Base-by-base conservation (phyloP, 2,797 vertebrate genomes). In the Coracias cyanogaster region DNA sequence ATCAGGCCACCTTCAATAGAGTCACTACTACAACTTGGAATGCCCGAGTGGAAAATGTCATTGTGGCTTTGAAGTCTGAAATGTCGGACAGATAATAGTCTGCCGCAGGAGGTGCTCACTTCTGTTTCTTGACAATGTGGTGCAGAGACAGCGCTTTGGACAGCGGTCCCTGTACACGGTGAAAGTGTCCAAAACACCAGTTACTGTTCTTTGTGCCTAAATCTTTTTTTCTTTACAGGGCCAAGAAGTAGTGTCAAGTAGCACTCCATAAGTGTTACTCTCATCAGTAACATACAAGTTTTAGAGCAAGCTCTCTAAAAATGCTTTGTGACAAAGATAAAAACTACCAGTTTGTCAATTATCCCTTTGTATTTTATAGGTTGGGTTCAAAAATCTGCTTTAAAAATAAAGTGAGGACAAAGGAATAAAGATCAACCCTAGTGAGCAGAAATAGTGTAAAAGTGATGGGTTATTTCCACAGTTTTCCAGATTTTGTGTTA, bases 101-200 rank as follows among this genome's bases (percentile, higher is more conserved):
- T 37, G 9, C 17, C 54, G 33, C 62, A 57, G 83, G 87, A 91
- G 31, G 5, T 28, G 10, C 64, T 85, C 72, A 16, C 17, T 33
- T 35, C 9, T 3, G 19, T 43, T 85, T 86, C 54, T 69, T 6
- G 5, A 83, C 31, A 45, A 79, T 19, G 19, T 12, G 21, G 61
- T 55, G 60, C 22, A 52, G 6, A n/a, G 18, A 18, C 18, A 79
- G 25, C 41, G 29, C 25, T 82, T 61, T 78, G n/a, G 87, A 7
- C n/a, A 45, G 25, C 11, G 5, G 28, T 48, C 20, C 25, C n/a
- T 9, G 4, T 7, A 9, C 3, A 3, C 0, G 0, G 31, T 17
- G 33, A 70, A 14, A 28, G 9, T 18, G 21, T 67, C 18, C 31
- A 62, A 11, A 64, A 52, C 33, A 61, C 58, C 48, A 24, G 10